These are phyloP conservation scores for Linepithema humile DNA, from an alignment of 1,140 invertebrate species.

Conservation along the genomic window DNA sequence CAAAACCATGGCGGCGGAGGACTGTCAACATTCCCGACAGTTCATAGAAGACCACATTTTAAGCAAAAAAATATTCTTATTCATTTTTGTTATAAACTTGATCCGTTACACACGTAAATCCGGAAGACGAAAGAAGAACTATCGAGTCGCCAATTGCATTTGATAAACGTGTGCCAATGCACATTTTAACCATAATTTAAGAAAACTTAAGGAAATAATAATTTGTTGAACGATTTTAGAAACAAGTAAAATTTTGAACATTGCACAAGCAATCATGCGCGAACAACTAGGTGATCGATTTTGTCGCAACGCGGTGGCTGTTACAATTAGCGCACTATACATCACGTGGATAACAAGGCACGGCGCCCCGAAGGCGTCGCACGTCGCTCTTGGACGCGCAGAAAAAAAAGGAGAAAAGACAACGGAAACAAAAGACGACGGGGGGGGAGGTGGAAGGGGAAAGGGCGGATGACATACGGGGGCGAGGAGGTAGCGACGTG, in stretches of 20 bases:
- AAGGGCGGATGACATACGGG: constrained; percentile 61
- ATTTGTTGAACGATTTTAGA: too few relatives aligned
- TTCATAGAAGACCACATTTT: constrained; percentile 47
- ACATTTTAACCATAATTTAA: too few relatives aligned
- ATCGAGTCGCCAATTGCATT: too few relatives aligned
- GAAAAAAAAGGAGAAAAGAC: constrained; percentile 47
- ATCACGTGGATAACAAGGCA: constrained; percentile 83
- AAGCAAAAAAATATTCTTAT: constrained; percentile 43
- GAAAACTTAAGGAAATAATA: too few relatives aligned
- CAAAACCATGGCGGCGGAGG: constrained; percentile 59
- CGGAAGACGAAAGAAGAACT: too few relatives aligned
- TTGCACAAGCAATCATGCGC: background rate
- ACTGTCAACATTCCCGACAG: constrained; percentile 59
- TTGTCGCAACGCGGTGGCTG: constrained; percentile 74
- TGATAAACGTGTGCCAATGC: too few relatives aligned
- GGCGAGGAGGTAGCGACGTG: constrained; percentile 62
- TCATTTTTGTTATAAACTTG: too few relatives aligned
- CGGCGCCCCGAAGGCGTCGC: constrained; percentile 83
- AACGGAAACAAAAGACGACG: constrained; percentile 46
- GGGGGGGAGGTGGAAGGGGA: too few relatives aligned
- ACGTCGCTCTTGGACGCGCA: constrained; percentile 66
- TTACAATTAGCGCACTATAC: constrained; percentile 84
- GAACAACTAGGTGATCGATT: constrained; percentile 38
- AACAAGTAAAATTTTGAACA: constrained; percentile 62
- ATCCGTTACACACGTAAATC: too few relatives aligned